Conservation (phyloP, 2,888 invertebrate genomes). For the Vannuccia rotundouncinata region DNA sequence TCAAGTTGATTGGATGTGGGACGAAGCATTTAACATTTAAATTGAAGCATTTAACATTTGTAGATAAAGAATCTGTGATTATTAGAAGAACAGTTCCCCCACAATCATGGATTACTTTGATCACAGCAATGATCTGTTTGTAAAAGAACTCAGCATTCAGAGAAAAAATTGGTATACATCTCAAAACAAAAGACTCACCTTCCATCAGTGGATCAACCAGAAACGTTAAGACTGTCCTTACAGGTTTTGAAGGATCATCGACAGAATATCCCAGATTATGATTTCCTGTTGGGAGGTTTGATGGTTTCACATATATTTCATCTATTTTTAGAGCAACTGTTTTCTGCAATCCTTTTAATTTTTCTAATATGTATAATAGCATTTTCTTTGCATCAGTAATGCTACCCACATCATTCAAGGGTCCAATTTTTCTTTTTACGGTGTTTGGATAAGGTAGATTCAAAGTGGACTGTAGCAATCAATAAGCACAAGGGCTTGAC, state of each 20-base stretch:
- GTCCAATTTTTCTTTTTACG: background rate
- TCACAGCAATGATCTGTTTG: background rate
- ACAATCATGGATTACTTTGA: background rate
- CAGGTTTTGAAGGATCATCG: background rate
- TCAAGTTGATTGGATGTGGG: no score
- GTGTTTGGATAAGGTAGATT: background rate
- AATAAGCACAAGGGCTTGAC: background rate
- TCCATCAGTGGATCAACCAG: background rate
- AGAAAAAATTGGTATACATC: background rate
- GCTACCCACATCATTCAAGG: background rate
- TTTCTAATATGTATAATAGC: background rate
- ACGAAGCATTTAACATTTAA: no score
- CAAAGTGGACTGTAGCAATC: background rate
- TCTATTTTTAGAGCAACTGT: background rate
- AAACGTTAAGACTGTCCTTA: background rate
- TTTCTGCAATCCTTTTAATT: background rate
- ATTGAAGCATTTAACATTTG: background rate
- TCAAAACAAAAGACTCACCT: conserved; percentile 5
- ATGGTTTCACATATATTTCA: background rate
- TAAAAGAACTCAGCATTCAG: conserved; percentile 8
- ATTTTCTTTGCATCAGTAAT: background rate
- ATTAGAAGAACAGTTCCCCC: background rate
- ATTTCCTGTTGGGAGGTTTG: background rate
- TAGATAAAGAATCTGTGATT: background rate
- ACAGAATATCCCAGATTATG: background rate